phyloP scores from a whole-genome alignment of 1,140 invertebrate species.

The Meloidogyne floridensis region DNA sequence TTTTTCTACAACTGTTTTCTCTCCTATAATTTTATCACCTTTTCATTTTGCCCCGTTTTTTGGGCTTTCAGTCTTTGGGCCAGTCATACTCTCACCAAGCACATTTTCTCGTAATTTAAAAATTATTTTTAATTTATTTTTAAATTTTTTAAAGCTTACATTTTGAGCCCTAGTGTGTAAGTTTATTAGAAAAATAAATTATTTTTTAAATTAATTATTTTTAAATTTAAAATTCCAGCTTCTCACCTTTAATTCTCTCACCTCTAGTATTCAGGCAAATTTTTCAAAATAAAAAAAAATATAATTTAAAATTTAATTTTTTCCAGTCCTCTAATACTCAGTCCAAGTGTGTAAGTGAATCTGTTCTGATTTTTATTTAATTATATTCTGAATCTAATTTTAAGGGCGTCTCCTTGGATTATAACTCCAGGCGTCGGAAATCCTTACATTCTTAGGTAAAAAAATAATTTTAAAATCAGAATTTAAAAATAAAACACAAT shows the following conservation, averaged over 20 bases:
- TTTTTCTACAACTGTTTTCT: constrained; percentile 12
- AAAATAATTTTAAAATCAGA: background rate
- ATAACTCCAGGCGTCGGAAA: constrained; percentile 30
- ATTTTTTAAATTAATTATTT: background rate
- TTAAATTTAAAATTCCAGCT: background rate
- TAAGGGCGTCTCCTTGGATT: constrained; percentile 29
- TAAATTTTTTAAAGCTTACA: constrained; percentile 16
- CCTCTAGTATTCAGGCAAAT: constrained; percentile 17
- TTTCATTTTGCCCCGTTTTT: constrained; percentile 21
- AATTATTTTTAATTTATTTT: background rate
- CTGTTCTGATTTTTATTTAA: background rate
- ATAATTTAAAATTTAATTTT: constrained; percentile 3
- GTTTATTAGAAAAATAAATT: background rate
- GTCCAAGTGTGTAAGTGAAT: constrained; percentile 20
- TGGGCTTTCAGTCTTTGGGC: constrained; percentile 25
- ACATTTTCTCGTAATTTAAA: constrained; percentile 10
- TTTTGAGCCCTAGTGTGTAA: constrained; percentile 29
- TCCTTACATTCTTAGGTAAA: constrained; percentile 26
- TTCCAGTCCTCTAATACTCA: constrained; percentile 23
- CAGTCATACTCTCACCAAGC: constrained; percentile 38
- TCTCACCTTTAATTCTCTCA: constrained; percentile 25
- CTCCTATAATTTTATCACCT: constrained; percentile 32
- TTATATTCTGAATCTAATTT: too few relatives aligned
- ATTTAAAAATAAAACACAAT: too few relatives aligned
- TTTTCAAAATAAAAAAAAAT: background rate